Evolutionary conservation across 2,113 vertebrate genomes (phyloP), one percentile per base, ranked within the genome.

Genomic region (Brachionichthys hirsutus): DNA sequence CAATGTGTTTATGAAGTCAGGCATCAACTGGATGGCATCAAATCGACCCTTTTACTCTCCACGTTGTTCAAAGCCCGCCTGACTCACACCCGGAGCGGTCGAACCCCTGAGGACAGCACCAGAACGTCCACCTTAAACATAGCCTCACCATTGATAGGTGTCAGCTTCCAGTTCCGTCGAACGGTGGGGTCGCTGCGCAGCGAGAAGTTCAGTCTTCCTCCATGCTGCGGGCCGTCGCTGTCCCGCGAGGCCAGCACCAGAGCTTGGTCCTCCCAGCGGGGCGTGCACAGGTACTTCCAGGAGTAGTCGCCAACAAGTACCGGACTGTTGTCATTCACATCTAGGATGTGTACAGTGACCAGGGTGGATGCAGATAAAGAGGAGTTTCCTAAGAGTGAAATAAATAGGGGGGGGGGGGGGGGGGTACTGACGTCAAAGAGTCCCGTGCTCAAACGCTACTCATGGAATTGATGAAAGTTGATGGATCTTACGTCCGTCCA

Each of bases 201-300:
- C 0, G 90, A 88, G 82, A 95, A 94, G 63, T 87, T 91, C 30
- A 93, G 92, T 3, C 90, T 82, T 9, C 89, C 81, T 0, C 87
- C 87, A 2, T 90, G 89, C 50, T 84, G 86, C 1, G 81, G 80
- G 9, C 88, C 78, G 16, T 92, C 89, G 1, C 85, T 89, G 55
- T 93, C 90, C 15, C 83, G 79, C 1, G 90, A 93, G 4, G 84
- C 88, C 79, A 94, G 73, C 17, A 93, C 70, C 61, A 95, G 82
- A 0, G 92, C 93, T 34, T 94, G 92, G 36, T 86, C 87, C 68
- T 93, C 89, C 79, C 89, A 91, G 59, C 86, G 92, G 46, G 93
- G 92, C 0, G 92, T 94, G 67, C 94, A 95, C 74, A 95, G 88
- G 71, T 93, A 91, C 65, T 92, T 91, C 87, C 89, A 89, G 22